These are phyloP conservation scores for Petrocephalus sullivani DNA, from an alignment of 2,797 vertebrate genomes.

Conservation along the genomic window DNA sequence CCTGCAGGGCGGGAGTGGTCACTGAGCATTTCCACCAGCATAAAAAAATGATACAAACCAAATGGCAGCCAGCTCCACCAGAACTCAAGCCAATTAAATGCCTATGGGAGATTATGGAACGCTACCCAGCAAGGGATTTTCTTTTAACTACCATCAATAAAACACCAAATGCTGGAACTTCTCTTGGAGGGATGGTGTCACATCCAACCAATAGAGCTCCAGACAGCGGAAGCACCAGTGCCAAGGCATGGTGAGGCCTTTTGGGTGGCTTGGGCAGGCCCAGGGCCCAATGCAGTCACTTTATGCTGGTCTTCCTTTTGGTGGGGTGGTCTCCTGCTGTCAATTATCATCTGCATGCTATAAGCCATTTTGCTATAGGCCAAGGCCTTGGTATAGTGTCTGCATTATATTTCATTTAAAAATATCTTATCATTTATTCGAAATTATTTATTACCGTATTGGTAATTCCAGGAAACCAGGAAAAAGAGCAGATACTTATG, in stretches of 20 bases:
- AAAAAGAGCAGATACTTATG: not conserved
- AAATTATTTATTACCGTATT: not conserved
- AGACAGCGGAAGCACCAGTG: not conserved
- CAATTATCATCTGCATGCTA: not conserved
- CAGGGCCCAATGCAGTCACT: not conserved
- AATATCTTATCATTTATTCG: not conserved
- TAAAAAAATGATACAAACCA: not conserved
- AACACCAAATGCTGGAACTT: not conserved
- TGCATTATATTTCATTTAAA: not conserved
- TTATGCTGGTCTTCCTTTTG: not conserved
- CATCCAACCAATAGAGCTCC: not conserved
- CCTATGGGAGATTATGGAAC: not conserved
- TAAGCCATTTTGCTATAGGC: not conserved
- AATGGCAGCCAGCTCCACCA: not conserved
- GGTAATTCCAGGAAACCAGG: not conserved
- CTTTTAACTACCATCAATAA: not conserved
- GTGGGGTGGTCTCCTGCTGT: not conserved
- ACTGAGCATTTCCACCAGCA: not conserved
- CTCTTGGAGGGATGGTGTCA: too few relatives aligned
- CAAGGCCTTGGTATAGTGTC: not conserved
- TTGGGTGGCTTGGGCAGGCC: not conserved
- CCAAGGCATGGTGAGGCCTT: not conserved
- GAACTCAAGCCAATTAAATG: not conserved
- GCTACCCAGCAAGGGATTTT: not conserved
- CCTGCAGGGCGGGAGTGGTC: not conserved